Conservation (phyloP, 2,113 vertebrate species). For the Mobula birostris region DNA sequence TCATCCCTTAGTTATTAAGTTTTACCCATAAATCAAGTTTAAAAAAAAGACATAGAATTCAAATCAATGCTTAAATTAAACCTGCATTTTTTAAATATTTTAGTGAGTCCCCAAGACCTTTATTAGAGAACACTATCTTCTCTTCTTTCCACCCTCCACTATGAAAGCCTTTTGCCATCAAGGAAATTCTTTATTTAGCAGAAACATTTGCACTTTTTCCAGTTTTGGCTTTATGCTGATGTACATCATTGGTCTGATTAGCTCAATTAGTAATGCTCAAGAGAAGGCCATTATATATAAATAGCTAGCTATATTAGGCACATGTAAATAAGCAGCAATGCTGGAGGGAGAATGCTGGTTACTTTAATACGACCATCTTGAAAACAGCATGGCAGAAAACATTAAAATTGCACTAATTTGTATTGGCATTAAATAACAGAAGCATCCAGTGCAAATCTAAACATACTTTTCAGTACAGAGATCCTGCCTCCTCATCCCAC, state of each 20-base stretch:
- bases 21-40: neutral
- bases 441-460: neutral
- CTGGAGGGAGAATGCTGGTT: neutral
- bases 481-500: too few species aligned
- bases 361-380: neutral
- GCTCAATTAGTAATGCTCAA: neutral
- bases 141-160: neutral
- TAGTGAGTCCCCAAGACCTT: too few species aligned
- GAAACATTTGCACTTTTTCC: neutral
- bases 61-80: neutral
- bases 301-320: neutral
- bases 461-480: neutral
- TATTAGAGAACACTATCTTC: neutral
- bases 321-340: neutral
- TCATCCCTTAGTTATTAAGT: neutral
- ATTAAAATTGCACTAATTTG: constrained; percentile 1
- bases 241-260: neutral
- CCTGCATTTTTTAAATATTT: neutral
- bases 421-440: constrained; percentile 13
- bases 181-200: neutral
- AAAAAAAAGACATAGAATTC: neutral
- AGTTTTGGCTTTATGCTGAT: neutral
- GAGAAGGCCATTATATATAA: neutral
- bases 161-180: neutral
- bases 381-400: neutral